phyloP scores from a whole-genome alignment of 2,888 invertebrate species.

The Pimpla rufipes region DNA sequence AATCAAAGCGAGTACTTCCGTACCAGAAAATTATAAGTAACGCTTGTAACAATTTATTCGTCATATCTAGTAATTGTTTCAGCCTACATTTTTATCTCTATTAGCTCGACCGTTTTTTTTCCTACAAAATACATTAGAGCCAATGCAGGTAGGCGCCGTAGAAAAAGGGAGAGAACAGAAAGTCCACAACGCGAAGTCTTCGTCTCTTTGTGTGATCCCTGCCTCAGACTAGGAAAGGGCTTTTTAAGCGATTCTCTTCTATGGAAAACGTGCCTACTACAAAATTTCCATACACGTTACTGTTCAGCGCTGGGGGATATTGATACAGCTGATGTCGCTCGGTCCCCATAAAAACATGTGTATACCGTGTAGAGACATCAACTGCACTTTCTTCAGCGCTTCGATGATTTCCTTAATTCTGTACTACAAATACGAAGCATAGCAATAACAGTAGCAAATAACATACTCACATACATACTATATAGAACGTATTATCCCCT shows the following conservation, averaged over 20 bases:
- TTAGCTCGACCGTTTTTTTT: neutral
- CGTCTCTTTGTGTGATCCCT: neutral
- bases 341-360: slow-evolving; percentile 52
- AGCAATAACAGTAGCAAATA: neutral
- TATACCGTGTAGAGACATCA: slow-evolving; percentile 60
- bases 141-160: slow-evolving; percentile 1
- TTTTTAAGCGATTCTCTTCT: neutral
- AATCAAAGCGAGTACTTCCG: neutral
- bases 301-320: neutral
- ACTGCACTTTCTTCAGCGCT: slow-evolving; percentile 35
- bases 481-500: neutral
- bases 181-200: neutral
- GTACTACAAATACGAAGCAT: neutral
- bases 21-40: neutral
- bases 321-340: slow-evolving; percentile 56
- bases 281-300: neutral
- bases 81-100: slow-evolving; percentile 23
- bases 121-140: neutral
- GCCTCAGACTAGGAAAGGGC: slow-evolving; percentile 1
- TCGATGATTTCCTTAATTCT: slow-evolving; percentile 15
- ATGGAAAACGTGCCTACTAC: neutral
- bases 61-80: neutral
- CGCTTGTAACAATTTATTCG: neutral
- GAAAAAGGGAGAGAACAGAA: neutral
- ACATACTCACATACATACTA: neutral